A percentile compares a stretch with the other conserved stretches of the same genome.
These are phyloP conservation scores for Drepana falcataria DNA, from an alignment of 2,888 invertebrate species.

Conservation along the genomic window DNA sequence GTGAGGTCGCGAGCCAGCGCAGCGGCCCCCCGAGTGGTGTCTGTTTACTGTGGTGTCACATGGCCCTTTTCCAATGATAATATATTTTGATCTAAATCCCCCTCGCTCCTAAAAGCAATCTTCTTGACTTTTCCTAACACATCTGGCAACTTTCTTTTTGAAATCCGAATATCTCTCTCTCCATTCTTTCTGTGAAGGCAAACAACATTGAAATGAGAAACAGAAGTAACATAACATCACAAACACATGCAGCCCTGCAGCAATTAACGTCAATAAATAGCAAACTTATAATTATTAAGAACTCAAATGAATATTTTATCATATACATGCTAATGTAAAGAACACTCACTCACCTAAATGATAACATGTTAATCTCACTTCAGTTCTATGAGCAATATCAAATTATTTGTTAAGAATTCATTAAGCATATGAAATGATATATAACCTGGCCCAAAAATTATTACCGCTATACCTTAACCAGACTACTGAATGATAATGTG, in stretches of 20 bases:
- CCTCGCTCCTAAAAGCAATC: conserved; percentile 90
- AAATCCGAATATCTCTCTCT: conserved; percentile 97
- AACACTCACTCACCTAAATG: too few relatives aligned
- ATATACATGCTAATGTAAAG: too few relatives aligned
- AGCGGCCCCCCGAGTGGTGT: conserved; percentile 34
- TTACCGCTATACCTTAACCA: too few relatives aligned
- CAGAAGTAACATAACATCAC: conserved; percentile 18
- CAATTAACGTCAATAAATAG: too few relatives aligned
- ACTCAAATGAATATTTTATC: too few relatives aligned
- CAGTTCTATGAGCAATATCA: too few relatives aligned
- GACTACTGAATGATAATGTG: too few relatives aligned
- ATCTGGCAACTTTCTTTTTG: conserved; percentile 97
- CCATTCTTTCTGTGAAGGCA: conserved; percentile 95
- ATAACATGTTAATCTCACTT: too few relatives aligned
- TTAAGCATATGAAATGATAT: too few relatives aligned
- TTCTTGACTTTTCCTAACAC: conserved; percentile 99
- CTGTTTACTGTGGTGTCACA: conserved; percentile 44
- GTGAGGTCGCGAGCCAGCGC: conserved; percentile 33
- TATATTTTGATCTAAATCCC: conserved; percentile 51
- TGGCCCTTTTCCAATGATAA: conserved; percentile 65
- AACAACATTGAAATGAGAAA: conserved; percentile 39
- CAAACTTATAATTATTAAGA: too few relatives aligned
- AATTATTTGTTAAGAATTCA: too few relatives aligned
- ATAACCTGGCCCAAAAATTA: too few relatives aligned
- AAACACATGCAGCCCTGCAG: conserved; percentile 11